Evolutionary conservation across 2,888 invertebrate species (phyloP), one percentile per base, ranked within the genome.

Genomic region (Argyra leucocephala): DNA sequence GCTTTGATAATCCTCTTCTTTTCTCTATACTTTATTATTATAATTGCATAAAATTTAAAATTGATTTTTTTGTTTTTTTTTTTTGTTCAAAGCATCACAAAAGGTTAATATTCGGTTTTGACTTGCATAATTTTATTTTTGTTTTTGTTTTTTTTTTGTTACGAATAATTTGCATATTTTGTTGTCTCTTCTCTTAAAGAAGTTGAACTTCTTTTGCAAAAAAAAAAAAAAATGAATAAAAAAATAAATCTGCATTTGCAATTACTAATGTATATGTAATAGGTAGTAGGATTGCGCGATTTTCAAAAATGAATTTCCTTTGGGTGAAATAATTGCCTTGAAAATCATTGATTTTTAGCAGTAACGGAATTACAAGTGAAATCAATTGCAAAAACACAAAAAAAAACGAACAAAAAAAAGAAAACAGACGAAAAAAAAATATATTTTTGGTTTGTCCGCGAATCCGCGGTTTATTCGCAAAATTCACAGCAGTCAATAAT

Each of bases 321-420:
- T 48, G 6, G 18, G 18, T 18, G n/a, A 48, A 48, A 48, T 48
- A 48, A 48, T 48, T 48, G 48, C 48, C 48, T 48, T 48, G 48
- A 48, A 48, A n/a, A 18, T 48, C 48, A 48, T 48, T 48, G 48
- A 48, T 48, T 48, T 48, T 48, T 31, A n/a, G n/a, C n/a, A n/a
- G n/a, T n/a, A 31, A 48, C 48, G 48, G 48, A 48, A 48, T 48
- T 48, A 48, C 48, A 48, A 48, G 48, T 48, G 15, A 48, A 48
- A 48, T 48, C 48, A 15, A 48, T 6, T 48, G 48, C 7, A 37
- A 9, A n/a, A 3, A 5, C 48, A 48, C 2, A n/a, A 37, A 37
- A 9, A 9, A 26, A 37, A 48, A 48, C 48, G 15, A 48, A 31
- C 3, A 31, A 31, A 31, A 31, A 31, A 3, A 31, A 31, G 12